A percentile compares a stretch with the other conserved stretches of the same genome.
Evolutionary conservation across 2,113 vertebrate species (phyloP).

Genomic region (Charadrius vociferus): DNA sequence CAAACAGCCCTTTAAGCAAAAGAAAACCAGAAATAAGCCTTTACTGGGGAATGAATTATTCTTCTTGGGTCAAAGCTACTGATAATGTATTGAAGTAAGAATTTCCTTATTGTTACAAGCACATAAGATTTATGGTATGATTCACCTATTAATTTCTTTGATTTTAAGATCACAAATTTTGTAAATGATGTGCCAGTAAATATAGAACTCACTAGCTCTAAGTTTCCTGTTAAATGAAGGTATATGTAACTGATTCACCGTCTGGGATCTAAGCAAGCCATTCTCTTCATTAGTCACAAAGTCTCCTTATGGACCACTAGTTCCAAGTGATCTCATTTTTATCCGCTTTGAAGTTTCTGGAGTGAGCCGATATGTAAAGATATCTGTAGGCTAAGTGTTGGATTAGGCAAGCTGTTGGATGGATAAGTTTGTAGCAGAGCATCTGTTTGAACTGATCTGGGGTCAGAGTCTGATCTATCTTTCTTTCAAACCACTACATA

Average conservation of each 20-base stretch:
- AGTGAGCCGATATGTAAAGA: rapidly evolving
- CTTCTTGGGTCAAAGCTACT: background rate
- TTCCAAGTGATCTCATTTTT: background rate
- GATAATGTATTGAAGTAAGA: background rate
- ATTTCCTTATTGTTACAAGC: background rate
- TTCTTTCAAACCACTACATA: background rate
- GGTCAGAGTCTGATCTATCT: background rate
- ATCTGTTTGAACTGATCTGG: background rate
- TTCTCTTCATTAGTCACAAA: background rate
- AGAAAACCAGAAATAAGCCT: background rate
- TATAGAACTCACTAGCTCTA: background rate
- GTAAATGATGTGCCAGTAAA: background rate
- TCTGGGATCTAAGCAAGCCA: background rate
- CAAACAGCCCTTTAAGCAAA: background rate
- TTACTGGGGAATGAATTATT: background rate
- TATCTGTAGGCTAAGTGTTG: background rate
- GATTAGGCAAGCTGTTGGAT: background rate
- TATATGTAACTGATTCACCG: background rate
- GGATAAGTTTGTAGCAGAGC: background rate
- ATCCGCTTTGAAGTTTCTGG: background rate
- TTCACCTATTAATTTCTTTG: background rate
- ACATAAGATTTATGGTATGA: background rate
- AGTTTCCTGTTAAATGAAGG: background rate
- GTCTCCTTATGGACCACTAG: background rate
- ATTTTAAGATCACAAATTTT: background rate